Conservation (phyloP, 1,140 invertebrate species). For the Mesaphorura yosii region DNA sequence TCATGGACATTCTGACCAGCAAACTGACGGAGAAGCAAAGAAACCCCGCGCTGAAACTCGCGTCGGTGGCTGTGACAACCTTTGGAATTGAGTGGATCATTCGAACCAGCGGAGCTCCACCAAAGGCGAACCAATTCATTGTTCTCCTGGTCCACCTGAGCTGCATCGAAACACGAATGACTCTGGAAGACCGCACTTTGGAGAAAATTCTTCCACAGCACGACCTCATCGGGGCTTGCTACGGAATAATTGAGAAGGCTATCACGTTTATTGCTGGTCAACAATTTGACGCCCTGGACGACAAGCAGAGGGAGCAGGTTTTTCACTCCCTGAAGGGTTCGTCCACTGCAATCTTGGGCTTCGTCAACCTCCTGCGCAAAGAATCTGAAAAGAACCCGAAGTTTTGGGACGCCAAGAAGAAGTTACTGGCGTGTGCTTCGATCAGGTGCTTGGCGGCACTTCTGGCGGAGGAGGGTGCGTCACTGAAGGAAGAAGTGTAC, state of each 20-base stretch:
- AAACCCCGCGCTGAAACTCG: constrained; percentile 71
- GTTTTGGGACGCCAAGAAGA: constrained; percentile 34
- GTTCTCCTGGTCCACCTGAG: constrained; percentile 70
- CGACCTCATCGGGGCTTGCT: constrained; percentile 68
- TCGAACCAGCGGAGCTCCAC: constrained; percentile 56
- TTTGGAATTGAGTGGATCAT: constrained; percentile 74
- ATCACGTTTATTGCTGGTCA: constrained; percentile 69
- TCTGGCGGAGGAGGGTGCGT: constrained; percentile 83
- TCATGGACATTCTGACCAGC: constrained; percentile 67
- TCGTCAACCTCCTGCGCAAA: constrained; percentile 50
- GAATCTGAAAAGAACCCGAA: constrained; percentile 31
- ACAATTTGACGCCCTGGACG: constrained; percentile 61
- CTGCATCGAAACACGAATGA: constrained; percentile 84
- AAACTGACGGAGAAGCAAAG: constrained; percentile 76
- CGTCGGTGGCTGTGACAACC: constrained; percentile 62
- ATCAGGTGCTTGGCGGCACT: constrained; percentile 72
- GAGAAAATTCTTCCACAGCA: constrained; percentile 61
- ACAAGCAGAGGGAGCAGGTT: constrained; percentile 77
- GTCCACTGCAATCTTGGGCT: constrained; percentile 64
- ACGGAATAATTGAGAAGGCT: constrained; percentile 66
- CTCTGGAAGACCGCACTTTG: constrained; percentile 66
- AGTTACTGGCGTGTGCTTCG: constrained; percentile 66
- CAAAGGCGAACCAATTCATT: constrained; percentile 58
- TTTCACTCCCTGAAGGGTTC: constrained; percentile 82
- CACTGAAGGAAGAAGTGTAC: constrained; percentile 70